phyloP scores from a whole-genome alignment of 2,113 vertebrate genomes.

The Corythaixoides concolor region DNA sequence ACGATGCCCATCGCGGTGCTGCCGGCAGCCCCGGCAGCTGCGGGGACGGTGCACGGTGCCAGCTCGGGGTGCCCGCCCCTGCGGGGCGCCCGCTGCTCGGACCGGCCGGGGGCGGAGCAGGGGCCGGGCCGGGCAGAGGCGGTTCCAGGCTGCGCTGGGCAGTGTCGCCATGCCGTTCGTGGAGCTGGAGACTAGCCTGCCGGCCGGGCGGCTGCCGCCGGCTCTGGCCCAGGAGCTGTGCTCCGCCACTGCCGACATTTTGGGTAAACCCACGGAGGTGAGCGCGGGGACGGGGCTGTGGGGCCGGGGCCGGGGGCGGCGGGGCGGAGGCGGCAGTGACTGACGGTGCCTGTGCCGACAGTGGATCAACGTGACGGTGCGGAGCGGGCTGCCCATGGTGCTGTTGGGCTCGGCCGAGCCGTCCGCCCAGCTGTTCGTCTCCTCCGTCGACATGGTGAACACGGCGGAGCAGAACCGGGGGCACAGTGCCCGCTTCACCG shows the following conservation, averaged over 20 bases:
- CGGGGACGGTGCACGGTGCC: not conserved
- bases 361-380: slow-evolving; percentile 85
- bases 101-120: not conserved
- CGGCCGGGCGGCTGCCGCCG: slow-evolving; percentile 68
- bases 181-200: slow-evolving; percentile 81
- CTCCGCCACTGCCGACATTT: slow-evolving; percentile 68
- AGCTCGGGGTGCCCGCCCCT: not conserved
- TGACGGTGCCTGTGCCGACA: slow-evolving; percentile 44
- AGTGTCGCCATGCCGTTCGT: slow-evolving; percentile 81
- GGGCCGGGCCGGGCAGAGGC: too few relatives aligned
- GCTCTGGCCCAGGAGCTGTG: slow-evolving; percentile 78
- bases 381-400: slow-evolving; percentile 77
- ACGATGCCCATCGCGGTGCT: rapidly evolving
- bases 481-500: slow-evolving; percentile 87
- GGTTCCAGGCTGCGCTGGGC: rapidly evolving
- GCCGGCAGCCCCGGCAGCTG: not conserved
- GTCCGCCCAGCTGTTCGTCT: slow-evolving; percentile 80
- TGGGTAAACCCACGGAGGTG: slow-evolving; percentile 85
- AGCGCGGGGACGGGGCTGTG: slow-evolving; percentile 23
- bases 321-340: not conserved
- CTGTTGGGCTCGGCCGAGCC: slow-evolving; percentile 81
- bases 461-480: slow-evolving; percentile 87
- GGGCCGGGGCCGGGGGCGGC: not conserved
- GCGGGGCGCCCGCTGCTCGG: not conserved
- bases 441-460: slow-evolving; percentile 85